These are phyloP conservation scores for Thecocarcelia acutangulata DNA, from an alignment of 2,888 invertebrate species.

Conservation along the genomic window DNA sequence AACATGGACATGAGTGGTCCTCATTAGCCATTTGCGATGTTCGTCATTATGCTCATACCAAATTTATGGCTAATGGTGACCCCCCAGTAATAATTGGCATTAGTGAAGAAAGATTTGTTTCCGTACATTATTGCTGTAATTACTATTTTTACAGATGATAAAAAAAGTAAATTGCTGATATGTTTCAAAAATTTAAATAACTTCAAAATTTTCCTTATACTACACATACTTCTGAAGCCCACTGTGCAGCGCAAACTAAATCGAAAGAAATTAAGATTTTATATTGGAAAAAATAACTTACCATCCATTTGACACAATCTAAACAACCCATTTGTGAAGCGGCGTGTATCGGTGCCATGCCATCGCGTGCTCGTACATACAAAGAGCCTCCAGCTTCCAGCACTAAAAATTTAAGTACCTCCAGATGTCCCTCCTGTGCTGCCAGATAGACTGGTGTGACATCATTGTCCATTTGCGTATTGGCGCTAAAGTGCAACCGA, in stretches of 20 bases:
- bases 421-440: conserved; percentile 93
- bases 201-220: too few relatives aligned
- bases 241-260: not conserved
- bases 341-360: conserved; percentile 94
- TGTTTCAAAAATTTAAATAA: too few relatives aligned
- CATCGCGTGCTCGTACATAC: conserved; percentile 92
- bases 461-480: conserved; percentile 95
- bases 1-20: too few relatives aligned
- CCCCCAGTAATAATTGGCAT: too few relatives aligned
- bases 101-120: too few relatives aligned
- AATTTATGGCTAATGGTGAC: too few relatives aligned
- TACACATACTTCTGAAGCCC: not conserved
- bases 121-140: too few relatives aligned
- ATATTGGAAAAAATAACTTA: conserved; percentile 79
- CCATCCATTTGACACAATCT: conserved; percentile 95
- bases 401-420: conserved; percentile 92
- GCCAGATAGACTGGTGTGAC: conserved; percentile 94
- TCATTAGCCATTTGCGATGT: too few relatives aligned
- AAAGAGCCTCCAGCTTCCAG: conserved; percentile 91
- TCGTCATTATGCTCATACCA: too few relatives aligned
- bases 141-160: too few relatives aligned
- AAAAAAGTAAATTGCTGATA: too few relatives aligned
- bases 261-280: conserved; percentile 1
- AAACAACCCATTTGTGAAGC: conserved; percentile 94
- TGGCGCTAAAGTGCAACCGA: conserved; percentile 85